A percentile compares a stretch with the other conserved stretches of the same genome.
phyloP scores from a whole-genome alignment of 2,797 vertebrate genomes.

The Todus mexicanus region DNA sequence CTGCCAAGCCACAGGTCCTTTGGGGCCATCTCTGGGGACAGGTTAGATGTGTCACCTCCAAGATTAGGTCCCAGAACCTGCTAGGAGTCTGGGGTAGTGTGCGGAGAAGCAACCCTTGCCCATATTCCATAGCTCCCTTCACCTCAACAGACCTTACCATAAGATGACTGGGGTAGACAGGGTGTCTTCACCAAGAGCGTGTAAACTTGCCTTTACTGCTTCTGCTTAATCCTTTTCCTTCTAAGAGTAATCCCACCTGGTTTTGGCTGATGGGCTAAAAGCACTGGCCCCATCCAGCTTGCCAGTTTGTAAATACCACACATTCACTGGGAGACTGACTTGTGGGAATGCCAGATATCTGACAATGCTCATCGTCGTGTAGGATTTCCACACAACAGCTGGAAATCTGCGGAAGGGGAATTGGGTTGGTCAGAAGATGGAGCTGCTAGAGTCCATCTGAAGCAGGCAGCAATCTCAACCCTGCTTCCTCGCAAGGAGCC shows the following conservation, averaged over 20 bases:
- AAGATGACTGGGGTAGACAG: background rate
- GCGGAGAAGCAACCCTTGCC: background rate
- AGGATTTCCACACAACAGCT: background rate
- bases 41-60: fast-evolving
- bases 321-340: background rate
- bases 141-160: background rate
- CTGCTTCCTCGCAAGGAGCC: background rate
- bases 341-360: background rate
- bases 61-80: background rate
- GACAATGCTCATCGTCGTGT: background rate
- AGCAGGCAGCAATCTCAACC: background rate
- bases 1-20: background rate
- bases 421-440: background rate
- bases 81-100: background rate
- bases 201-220: background rate
- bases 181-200: background rate
- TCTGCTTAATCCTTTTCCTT: background rate
- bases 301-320: background rate
- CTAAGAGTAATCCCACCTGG: background rate
- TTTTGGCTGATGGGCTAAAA: background rate
- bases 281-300: fast-evolving
- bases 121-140: background rate
- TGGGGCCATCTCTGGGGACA: background rate
- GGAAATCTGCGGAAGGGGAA: background rate
- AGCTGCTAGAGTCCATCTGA: background rate